Conservation (phyloP, 2,113 vertebrate genomes). For the Barbus barbus region DNA sequence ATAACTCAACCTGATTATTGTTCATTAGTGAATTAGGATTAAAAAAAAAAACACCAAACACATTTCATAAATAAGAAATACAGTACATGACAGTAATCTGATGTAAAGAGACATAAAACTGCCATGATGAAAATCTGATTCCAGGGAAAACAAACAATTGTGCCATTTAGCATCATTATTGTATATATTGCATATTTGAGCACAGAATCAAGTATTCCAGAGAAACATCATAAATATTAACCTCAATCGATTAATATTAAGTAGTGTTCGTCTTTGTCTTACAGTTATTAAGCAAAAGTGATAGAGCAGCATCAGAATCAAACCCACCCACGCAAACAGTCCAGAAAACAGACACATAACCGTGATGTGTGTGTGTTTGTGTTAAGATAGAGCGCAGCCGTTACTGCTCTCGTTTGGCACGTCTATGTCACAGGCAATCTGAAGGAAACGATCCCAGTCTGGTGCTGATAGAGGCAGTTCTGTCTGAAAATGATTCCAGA, state of each 20-base stretch:
- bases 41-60: not conserved
- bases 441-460: constrained; percentile 64
- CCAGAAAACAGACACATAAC: not conserved
- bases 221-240: not conserved
- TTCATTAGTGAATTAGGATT: not conserved
- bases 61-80: not conserved
- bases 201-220: not conserved
- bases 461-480: constrained; percentile 61
- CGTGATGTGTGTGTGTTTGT: not conserved
- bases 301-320: not conserved
- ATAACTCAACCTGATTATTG: not conserved
- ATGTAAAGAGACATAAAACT: not conserved
- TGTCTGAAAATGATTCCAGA: constrained; percentile 74
- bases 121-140: not conserved
- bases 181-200: not conserved
- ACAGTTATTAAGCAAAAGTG: not conserved
- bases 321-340: not conserved
- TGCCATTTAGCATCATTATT: not conserved
- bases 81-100: not conserved
- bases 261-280: too few relatives aligned
- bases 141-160: not conserved
- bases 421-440: not conserved
- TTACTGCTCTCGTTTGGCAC: not conserved
- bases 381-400: not conserved
- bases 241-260: too few relatives aligned